Evolutionary conservation across 2,888 invertebrate genomes (phyloP).

Genomic region (Catonia carolina): DNA sequence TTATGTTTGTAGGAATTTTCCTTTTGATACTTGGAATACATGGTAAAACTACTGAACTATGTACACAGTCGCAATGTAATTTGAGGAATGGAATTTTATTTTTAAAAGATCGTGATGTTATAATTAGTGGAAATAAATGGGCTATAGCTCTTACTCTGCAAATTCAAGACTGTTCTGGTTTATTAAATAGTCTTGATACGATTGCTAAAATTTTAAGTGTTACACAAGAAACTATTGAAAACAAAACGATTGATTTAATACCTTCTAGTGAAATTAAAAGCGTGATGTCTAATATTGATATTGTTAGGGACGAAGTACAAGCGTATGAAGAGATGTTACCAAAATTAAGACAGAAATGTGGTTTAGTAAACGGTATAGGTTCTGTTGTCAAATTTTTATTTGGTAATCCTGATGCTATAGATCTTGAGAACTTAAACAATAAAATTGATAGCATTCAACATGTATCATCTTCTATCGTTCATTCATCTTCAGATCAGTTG

Average conservation of each 20-base stretch:
- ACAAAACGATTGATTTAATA: too few relatives aligned
- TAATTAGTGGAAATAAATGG: neutral
- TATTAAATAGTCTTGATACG: neutral
- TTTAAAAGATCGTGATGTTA: neutral
- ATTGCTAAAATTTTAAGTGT: neutral
- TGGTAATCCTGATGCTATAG: too few relatives aligned
- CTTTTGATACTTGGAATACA: too few relatives aligned
- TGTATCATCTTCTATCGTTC: neutral
- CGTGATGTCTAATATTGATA: neutral
- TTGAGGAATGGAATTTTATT: neutral
- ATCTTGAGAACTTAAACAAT: neutral
- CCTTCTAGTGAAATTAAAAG: neutral
- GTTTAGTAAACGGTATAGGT: too few relatives aligned
- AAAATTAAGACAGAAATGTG: neutral
- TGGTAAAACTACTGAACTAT: too few relatives aligned
- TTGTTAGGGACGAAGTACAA: neutral
- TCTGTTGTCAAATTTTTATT: too few relatives aligned
- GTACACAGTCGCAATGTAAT: neutral
- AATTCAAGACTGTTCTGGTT: neutral
- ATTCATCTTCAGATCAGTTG: neutral
- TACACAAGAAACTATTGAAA: too few relatives aligned
- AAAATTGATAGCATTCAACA: neutral
- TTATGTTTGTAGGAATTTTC: too few relatives aligned
- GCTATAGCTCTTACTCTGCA: neutral
- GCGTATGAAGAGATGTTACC: neutral